Evolutionary conservation across 1,140 invertebrate genomes (phyloP), one percentile per base, ranked within the genome.

Genomic region (Riptortus pedestris): DNA sequence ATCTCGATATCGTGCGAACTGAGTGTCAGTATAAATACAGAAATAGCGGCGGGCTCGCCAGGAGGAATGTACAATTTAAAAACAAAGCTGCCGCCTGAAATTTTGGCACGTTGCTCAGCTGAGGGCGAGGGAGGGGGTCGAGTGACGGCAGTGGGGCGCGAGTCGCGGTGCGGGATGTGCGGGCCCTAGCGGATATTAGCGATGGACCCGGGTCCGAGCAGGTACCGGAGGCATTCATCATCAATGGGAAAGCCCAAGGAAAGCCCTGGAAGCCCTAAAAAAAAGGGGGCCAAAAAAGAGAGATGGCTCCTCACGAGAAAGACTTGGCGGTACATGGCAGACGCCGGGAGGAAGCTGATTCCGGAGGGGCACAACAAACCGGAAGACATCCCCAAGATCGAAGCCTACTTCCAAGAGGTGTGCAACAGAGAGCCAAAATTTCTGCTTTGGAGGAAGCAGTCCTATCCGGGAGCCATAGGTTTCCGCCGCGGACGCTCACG

Each of bases 241-340:
- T 57, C 22, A 33, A 48, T 47, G 60, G 45, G 38, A 22, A 62
- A 47, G 38, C 33, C 60, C 18, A 26, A 24, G 24, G n/a, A 51
- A 18, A 31, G 57, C 28, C 14, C 33, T 47, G 62, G 22, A 61
- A 62, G 14, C 60, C 58, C 57, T 63, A 70, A 43, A 55, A 68
- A 67, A 61, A 66, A 31, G 29, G 59, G 14, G 55, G 62, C 43
- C 33, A 66, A 65, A 48, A 70, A 64, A 58, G 70, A 91, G 73
- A 80, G 90, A 75, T 93, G 90, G 90, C 76, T 92, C 29, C 78
- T 91, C 22, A 91, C 89, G 4, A 77, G 89, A 27, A 92, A 92
- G 75, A 91, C 90, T 20, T 92, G 90, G 90, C 79, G 88, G 64
- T 91, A 91, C 72, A 93, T 93, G 90, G 82, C 88, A 0, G 89